Conservation (phyloP, 92 coral and sea anemone genomes). For the Metridium senile region DNA sequence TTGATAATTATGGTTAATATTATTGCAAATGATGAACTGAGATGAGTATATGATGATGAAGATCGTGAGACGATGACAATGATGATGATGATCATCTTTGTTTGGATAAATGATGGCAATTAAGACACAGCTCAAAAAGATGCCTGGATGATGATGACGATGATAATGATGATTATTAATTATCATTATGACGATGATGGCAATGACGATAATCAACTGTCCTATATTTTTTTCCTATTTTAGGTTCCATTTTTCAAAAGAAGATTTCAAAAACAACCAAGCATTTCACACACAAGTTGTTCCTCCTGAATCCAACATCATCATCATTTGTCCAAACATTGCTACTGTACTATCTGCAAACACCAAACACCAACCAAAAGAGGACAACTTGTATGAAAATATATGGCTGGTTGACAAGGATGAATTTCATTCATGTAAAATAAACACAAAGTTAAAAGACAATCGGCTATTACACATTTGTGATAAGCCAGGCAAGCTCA, state of each 20-base stretch:
- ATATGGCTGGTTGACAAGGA: conserved; percentile 33
- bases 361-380: not conserved
- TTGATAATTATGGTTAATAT: too few species aligned
- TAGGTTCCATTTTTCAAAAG: conserved; percentile 27
- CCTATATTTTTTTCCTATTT: too few species aligned
- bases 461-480: conserved; percentile 15
- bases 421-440: conserved; percentile 23
- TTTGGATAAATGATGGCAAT: too few species aligned
- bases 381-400: conserved; percentile 31
- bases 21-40: too few species aligned
- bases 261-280: conserved; percentile 18
- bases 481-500: conserved; percentile 17
- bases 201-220: too few species aligned
- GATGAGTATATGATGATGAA: too few species aligned
- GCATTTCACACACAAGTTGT: conserved; percentile 9
- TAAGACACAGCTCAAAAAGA: too few species aligned
- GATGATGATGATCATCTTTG: too few species aligned
- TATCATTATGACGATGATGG: too few species aligned
- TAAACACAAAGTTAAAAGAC: not conserved
- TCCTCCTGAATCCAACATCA: conserved; percentile 14
- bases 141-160: too few species aligned
- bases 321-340: conserved; percentile 26
- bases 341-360: conserved; percentile 4
- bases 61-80: too few species aligned
- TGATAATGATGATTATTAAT: too few species aligned